Conservation (phyloP, 2,888 invertebrate genomes). For the Tetrapedia diversipes region DNA sequence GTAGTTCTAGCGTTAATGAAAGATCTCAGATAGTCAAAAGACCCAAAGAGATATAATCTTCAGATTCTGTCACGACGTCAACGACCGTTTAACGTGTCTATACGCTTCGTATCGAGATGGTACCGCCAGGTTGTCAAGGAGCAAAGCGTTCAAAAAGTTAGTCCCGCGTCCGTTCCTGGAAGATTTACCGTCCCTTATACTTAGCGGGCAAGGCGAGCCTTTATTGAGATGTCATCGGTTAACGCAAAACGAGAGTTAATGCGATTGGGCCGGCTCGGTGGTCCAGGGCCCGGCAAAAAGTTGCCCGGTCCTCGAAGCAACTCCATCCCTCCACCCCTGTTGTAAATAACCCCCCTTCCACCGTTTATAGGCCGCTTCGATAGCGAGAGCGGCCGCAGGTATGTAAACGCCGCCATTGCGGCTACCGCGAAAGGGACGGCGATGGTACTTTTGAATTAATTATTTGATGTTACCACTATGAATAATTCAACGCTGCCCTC, state of each 20-base stretch:
- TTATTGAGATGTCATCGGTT: slow-evolving; percentile 65
- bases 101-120: neutral
- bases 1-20: neutral
- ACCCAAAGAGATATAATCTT: neutral
- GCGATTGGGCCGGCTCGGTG: slow-evolving; percentile 57
- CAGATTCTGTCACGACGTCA: neutral
- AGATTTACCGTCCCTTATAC: slow-evolving; percentile 51
- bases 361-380: slow-evolving; percentile 33
- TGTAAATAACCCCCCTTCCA: slow-evolving; percentile 55
- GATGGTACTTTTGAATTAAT: slow-evolving; percentile 74
- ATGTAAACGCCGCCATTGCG: slow-evolving; percentile 43
- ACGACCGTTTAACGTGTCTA: neutral
- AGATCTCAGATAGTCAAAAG: neutral
- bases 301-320: slow-evolving; percentile 19
- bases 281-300: slow-evolving; percentile 57
- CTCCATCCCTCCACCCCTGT: slow-evolving; percentile 28
- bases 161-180: slow-evolving; percentile 16
- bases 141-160: neutral
- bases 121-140: neutral
- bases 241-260: slow-evolving; percentile 63
- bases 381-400: slow-evolving; percentile 22
- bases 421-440: slow-evolving; percentile 58
- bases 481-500: slow-evolving; percentile 70
- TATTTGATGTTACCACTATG: slow-evolving; percentile 70
- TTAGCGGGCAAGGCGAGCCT: slow-evolving; percentile 41